These are phyloP conservation scores for Chromis chromis DNA, from an alignment of 2,797 vertebrate genomes.

Conservation along the genomic window DNA sequence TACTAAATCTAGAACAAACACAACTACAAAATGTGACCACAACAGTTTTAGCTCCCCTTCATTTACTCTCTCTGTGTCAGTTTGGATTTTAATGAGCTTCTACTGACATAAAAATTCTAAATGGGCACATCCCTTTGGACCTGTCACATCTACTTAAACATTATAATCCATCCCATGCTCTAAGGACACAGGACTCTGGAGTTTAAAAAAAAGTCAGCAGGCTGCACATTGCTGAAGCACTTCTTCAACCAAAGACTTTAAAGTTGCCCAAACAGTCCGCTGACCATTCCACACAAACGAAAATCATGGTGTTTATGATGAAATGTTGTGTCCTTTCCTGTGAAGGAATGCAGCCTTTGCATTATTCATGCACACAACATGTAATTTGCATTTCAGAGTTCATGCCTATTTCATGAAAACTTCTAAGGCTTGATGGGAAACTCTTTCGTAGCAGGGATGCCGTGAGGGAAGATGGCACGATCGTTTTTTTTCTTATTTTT, in stretches of 20 bases:
- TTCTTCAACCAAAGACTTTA: too few species aligned
- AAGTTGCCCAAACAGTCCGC: neutral
- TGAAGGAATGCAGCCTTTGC: conserved; percentile 5
- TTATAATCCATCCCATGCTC: neutral
- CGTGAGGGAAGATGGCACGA: neutral
- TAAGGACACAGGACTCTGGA: neutral
- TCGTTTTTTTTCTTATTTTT: conserved; percentile 1
- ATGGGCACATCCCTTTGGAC: neutral
- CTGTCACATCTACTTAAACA: neutral
- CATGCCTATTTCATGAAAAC: neutral
- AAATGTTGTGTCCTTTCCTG: neutral
- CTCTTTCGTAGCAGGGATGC: neutral
- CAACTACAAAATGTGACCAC: too few species aligned
- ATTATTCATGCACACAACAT: conserved; percentile 18
- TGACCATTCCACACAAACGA: neutral
- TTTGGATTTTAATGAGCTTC: too few species aligned
- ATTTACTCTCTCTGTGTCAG: too few species aligned
- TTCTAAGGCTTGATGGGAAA: neutral
- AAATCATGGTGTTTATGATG: neutral
- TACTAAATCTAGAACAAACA: too few species aligned
- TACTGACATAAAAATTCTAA: neutral
- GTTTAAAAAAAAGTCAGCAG: conserved; percentile 20
- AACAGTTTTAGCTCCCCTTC: too few species aligned
- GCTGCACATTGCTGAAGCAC: neutral
- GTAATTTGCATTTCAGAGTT: conserved; percentile 16